Evolutionary conservation across 2,113 vertebrate genomes (phyloP).

Genomic region (Andinoacara biseriatus): DNA sequence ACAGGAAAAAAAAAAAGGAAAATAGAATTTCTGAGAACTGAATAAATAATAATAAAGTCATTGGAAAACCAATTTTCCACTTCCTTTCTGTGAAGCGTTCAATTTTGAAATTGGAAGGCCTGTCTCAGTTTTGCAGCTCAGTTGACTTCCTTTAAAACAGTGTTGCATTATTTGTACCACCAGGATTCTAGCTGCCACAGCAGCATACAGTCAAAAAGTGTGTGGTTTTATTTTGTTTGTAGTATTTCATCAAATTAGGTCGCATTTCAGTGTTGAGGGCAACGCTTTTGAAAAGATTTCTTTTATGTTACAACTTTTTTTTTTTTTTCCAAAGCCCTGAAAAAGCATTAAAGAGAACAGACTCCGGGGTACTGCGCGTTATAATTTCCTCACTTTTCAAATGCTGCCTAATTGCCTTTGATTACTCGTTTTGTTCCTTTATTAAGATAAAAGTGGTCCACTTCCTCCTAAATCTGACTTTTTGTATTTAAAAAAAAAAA

Average conservation of each 20-base stretch:
- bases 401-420: not conserved
- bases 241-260: constrained; percentile 5
- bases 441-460: constrained; percentile 11
- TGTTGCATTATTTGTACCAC: not conserved
- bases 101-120: not conserved
- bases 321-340: not conserved
- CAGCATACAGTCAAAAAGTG: too few species aligned
- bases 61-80: not conserved
- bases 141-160: constrained; percentile 2
- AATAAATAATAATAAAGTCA: not conserved
- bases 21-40: not conserved
- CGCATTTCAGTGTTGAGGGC: not conserved
- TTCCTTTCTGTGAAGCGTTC: not conserved
- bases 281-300: constrained; percentile 2
- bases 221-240: not conserved
- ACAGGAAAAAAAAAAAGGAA: not conserved
- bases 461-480: not conserved
- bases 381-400: constrained; percentile 10
- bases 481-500: not conserved
- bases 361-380: not conserved
- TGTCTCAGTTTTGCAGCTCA: not conserved
- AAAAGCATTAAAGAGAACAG: not conserved
- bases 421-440: constrained; percentile 29
- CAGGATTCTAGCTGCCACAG: not conserved
- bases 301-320: not conserved